Base-by-base conservation (phyloP, 2,113 vertebrate species). In the Phyllostomus discolor region DNA sequence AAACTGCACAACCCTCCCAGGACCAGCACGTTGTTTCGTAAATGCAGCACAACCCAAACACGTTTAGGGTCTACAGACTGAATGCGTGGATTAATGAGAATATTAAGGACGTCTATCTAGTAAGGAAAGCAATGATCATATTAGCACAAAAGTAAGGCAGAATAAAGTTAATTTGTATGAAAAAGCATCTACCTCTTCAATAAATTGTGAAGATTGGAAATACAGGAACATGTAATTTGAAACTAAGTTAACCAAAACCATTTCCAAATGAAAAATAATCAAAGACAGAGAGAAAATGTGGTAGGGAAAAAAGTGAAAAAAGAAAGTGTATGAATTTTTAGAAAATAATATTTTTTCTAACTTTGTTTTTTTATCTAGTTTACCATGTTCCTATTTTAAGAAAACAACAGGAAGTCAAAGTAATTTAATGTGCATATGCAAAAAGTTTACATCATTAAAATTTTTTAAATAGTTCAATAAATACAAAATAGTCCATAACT, bases 381-480 rank as follows among this genome's bases (percentile, higher is more conserved):
- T 91, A 81, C 24, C 48, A 94, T 54, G 8, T 97, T 62, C 26
- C n/a, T 72, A 59, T 75, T 94, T 16, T 76, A 79, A 93, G 91
- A 97, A 94, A 95, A 91, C 52, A 91, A 86, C 54, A 46, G 86
- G 43, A 80, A 95, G 93, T 89, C 86, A 82, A 84, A 93, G 46
- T 82, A 87, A 95, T 88, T 35, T 2, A 59, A 93, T 62, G 24
- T 57, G 5, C 11, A 67, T 82, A 73, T 66, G 28, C 66, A 97
- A 97, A 97, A 90, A 96, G 33, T 50, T 94, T 85, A 43, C 52
- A 86, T 16, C 22, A 78, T 79, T 75, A 43, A 33, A 52, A 64
- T 95, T 86, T 86, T 86, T 94, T 28, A 80, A 80, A 62, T 11
- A 48, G 48, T 78, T 89, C 11, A 16, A 31, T 16, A 52, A 78